Evolutionary conservation across 2,888 invertebrate species (phyloP), one percentile per base, ranked within the genome.

Genomic region (Lamellibrachia satsuma): DNA sequence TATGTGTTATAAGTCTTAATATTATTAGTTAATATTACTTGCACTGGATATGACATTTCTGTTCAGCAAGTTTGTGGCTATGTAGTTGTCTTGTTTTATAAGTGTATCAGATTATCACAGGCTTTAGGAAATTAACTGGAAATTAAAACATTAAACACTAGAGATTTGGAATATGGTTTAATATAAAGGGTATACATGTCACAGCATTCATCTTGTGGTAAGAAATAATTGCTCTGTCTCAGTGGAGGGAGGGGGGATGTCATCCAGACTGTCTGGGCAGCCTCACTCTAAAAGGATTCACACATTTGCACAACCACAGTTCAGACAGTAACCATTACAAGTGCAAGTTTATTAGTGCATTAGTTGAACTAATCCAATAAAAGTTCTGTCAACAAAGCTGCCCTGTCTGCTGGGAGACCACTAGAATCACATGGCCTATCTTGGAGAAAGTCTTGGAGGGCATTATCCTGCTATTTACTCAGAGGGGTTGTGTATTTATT

Each of bases 321-420:
- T 75, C 75, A 75, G 75, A 75, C 75, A 22, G n/a, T 75, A n/a
- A 75, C 75, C 75, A 75, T 15, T 75, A 22, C n/a, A 75, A 75
- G 75, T 75, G 75, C 75, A 75, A 75, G 22, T 75, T 75, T 75
- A 75, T 75, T 75, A 22, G 75, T 75, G 75, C 75, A 75, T 75
- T 75, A 75, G 75, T 75, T 75, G 75, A 75, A 75, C 75, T 75
- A 75, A 75, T 75, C 75, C 75, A 75, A 75, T 75, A 75, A 75
- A 75, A 75, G 75, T 75, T 75, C 75, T 75, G 75, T 15, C 75
- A 75, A 75, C 75, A 75, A 75, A 75, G 75, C 22, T 6, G 22
- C 22, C 6, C 75, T 75, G 75, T 75, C 75, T 75, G 22, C 75
- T 22, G 15, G 6, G 22, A 22, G 75, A 22, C 75, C 75, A 75